A percentile compares a stretch with the other conserved stretches of the same genome.
phyloP scores from a whole-genome alignment of 1,140 invertebrate species.

The Calliphora vicina region DNA sequence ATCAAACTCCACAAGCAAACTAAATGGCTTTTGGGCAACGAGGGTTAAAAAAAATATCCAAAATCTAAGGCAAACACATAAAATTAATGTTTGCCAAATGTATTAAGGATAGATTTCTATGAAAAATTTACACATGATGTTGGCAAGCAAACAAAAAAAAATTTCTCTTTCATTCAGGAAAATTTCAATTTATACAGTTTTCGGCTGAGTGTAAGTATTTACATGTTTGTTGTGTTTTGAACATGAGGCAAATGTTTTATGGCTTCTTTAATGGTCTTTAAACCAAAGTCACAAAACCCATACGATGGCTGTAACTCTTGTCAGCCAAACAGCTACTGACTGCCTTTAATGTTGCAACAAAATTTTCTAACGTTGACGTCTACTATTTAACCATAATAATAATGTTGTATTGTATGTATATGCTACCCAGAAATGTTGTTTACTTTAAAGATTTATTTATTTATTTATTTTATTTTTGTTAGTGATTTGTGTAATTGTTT shows the following conservation, averaged over 20 bases:
- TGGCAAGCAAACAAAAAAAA: no score
- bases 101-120: neutral
- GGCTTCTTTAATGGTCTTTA: slow-evolving; percentile 13
- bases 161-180: neutral
- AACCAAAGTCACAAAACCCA: slow-evolving; percentile 12
- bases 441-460: neutral
- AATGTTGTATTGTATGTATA: neutral
- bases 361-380: no score
- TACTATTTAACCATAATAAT: neutral
- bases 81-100: no score
- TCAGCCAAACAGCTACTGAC: no score
- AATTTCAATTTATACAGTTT: neutral
- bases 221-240: neutral
- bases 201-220: neutral
- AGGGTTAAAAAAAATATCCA: no score
- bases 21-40: no score
- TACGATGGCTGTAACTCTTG: neutral
- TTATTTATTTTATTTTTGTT: neutral
- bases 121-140: neutral
- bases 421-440: neutral
- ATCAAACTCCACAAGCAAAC: no score
- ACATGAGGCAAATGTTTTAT: neutral
- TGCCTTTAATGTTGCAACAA: neutral
- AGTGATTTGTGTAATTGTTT: neutral
- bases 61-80: no score